These are phyloP conservation scores for Dicrostonyx torquatus DNA, from an alignment of 2,797 vertebrate species.

Conservation along the genomic window DNA sequence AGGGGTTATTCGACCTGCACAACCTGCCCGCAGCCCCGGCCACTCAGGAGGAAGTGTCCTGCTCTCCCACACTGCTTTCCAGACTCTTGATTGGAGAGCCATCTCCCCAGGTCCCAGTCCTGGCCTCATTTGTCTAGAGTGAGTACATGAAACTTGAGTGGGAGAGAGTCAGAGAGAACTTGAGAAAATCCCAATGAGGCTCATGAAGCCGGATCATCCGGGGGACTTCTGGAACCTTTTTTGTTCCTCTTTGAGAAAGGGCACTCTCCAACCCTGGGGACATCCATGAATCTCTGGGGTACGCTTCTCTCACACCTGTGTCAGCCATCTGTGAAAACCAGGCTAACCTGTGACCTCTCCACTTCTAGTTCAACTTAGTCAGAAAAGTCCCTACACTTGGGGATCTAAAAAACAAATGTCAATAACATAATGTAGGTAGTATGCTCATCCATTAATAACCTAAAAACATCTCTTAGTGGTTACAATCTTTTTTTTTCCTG, in stretches of 20 bases:
- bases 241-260: background rate
- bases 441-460: background rate
- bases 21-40: background rate
- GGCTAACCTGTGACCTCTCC: background rate
- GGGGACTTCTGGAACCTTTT: background rate
- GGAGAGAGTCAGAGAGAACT: background rate
- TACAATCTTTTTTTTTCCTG: background rate
- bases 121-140: background rate
- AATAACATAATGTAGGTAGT: background rate
- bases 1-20: fast-evolving
- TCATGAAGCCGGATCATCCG: fast-evolving
- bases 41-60: background rate
- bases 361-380: background rate
- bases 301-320: background rate
- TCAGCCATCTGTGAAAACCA: background rate
- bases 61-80: background rate
- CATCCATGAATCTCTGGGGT: background rate
- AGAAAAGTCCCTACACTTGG: background rate
- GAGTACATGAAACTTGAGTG: background rate
- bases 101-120: fast-evolving
- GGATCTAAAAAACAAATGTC: background rate
- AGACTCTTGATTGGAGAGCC: background rate
- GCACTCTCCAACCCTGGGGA: background rate
- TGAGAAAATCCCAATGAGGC: background rate
- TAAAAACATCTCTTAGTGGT: background rate